Conservation (phyloP, 2,113 vertebrate genomes). For the Nothoprocta perdicaria region DNA sequence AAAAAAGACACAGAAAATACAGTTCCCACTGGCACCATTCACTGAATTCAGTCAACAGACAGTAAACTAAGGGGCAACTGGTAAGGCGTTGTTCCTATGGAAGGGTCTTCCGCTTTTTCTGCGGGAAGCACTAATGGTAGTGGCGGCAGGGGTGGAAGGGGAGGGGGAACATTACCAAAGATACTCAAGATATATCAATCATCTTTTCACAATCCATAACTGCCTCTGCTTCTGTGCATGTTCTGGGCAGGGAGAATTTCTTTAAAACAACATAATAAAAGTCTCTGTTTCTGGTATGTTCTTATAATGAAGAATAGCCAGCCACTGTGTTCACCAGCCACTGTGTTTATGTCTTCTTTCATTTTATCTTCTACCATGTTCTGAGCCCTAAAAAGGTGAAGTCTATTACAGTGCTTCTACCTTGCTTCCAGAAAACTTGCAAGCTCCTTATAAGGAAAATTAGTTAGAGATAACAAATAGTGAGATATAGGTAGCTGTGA, state of each 20-base stretch:
- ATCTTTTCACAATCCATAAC: not conserved
- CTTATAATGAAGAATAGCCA: not conserved
- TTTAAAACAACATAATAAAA: not conserved
- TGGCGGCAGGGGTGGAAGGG: accelerated
- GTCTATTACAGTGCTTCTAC: not conserved
- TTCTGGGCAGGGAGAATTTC: not conserved
- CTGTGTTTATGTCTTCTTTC: not conserved
- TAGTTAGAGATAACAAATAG: not conserved
- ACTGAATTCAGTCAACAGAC: not conserved
- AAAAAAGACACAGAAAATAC: not conserved
- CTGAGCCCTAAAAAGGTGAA: not conserved
- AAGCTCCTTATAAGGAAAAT: not conserved
- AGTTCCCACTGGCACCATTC: not conserved
- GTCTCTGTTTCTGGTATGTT: not conserved
- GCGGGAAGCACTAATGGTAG: too few relatives aligned
- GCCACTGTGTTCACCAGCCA: not conserved
- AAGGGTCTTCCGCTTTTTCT: not conserved
- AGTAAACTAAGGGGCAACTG: not conserved
- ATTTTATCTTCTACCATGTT: not conserved
- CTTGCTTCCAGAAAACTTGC: not conserved
- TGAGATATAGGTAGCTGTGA: not conserved
- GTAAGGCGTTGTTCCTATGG: not conserved
- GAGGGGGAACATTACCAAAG: not conserved
- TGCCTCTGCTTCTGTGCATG: not conserved
- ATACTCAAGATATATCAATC: not conserved